Percentiles rank a stretch among this genome's conserved stretches.
phyloP scores from a whole-genome alignment of 2,113 vertebrate genomes.

The Nerophis lumbriciformis region DNA sequence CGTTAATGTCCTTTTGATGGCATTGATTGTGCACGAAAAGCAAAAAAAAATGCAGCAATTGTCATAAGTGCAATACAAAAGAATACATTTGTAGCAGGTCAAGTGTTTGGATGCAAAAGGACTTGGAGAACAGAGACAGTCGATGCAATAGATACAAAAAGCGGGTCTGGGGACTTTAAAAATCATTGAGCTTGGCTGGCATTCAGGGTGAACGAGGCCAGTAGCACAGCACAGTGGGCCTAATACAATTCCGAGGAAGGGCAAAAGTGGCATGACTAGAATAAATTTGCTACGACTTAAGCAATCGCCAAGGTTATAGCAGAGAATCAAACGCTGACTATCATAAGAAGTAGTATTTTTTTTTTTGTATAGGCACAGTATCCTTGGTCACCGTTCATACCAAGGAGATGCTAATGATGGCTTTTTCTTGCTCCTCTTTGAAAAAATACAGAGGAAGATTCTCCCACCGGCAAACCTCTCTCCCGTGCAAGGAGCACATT shows the following conservation, averaged over 20 bases:
- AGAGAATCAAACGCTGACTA: conserved; percentile 65
- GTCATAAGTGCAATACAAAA: neutral
- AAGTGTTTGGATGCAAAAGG: conserved; percentile 45
- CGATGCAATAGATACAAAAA: conserved; percentile 48
- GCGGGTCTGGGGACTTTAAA: conserved; percentile 49
- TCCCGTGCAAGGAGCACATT: conserved; percentile 24
- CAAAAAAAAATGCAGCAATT: neutral
- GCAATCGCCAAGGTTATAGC: conserved; percentile 73
- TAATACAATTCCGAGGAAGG: conserved; percentile 39
- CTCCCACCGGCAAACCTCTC: conserved; percentile 26
- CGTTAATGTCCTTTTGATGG: too few species aligned
- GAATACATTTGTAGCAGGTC: neutral
- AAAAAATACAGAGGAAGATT: conserved; percentile 22
- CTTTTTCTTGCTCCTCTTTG: conserved; percentile 39
- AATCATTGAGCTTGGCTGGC: conserved; percentile 64
- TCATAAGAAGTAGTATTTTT: conserved; percentile 50
- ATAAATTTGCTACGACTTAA: conserved; percentile 72
- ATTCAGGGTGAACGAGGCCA: conserved; percentile 65
- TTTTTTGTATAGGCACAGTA: conserved; percentile 53
- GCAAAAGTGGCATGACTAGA: conserved; percentile 65
- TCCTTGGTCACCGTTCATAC: conserved; percentile 52
- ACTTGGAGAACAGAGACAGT: conserved; percentile 51
- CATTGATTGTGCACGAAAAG: too few species aligned
- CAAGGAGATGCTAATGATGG: conserved; percentile 60
- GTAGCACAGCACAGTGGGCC: conserved; percentile 52